Evolutionary conservation across 2,113 vertebrate species (phyloP), one percentile per base, ranked within the genome.

Genomic region (Aphelocoma coerulescens): DNA sequence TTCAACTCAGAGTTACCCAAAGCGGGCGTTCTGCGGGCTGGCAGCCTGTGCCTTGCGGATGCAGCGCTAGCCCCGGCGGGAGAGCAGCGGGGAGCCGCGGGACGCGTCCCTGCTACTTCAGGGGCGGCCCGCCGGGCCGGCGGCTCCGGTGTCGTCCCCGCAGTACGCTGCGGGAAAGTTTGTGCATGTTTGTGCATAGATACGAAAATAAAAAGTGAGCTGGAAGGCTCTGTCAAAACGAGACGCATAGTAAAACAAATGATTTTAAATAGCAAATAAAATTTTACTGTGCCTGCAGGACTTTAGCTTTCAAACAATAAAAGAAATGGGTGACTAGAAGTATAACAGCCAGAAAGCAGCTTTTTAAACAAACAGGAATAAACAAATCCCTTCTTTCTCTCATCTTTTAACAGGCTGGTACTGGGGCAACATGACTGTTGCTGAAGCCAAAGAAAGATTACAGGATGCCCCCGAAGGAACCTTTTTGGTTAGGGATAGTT

Each of bases 401-500:
- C 46, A 41, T 93, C 43, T 92, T 88, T 96, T 94, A 30, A 59
- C 97, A 99, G 99, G 99, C 67, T 99, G 99, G 99, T 99, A 99
- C 97, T 99, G 99, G 99, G 99, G 99, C 89, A 98, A 97, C 91
- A 98, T 99, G 97, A 99, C 98, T 27, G 99, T 99, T 65, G 98
- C 98, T 61, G 99, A 99, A 98, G 99, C 99, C 96, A 99, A 99
- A 96, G 99, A 99, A 95, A 98, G 98, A 96, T 98, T 99, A 37
- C 99, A 98, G 97, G 98, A 99, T 86, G 97, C 99, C 3, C 96
- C 98, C 0, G 99, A 99, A 97, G 99, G 99, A 48, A 99, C 99
- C 51, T 99, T 99, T 97, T 98, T 99, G 96, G 98, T 99, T 89
- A 98, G 99, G 93, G 99, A 99, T 95, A 99, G 99, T 91, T 99